A percentile compares a stretch with the other conserved stretches of the same genome.
Evolutionary conservation across 2,113 vertebrate species (phyloP).

Genomic region (Maccullochella peelii): DNA sequence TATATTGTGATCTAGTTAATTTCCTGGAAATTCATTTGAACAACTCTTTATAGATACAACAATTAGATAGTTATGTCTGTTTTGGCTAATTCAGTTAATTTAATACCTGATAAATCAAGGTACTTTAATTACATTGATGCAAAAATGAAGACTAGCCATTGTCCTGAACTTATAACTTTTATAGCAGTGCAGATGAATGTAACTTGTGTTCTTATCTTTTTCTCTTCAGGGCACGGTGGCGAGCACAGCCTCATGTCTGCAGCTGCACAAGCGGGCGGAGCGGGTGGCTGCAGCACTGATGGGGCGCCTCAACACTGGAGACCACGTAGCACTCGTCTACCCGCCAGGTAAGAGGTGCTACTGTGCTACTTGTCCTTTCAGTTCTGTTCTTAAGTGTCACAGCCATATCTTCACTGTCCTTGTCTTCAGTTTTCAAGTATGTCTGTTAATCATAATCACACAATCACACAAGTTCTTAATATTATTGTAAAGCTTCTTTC

Average conservation of each 20-base stretch:
- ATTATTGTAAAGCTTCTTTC: neutral
- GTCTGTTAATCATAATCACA: neutral
- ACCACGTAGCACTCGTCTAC: constrained; percentile 95
- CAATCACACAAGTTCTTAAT: neutral
- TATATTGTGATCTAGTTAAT: neutral
- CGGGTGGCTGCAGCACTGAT: constrained; percentile 89
- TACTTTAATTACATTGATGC: neutral
- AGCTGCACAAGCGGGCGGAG: constrained; percentile 95
- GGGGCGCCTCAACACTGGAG: constrained; percentile 90
- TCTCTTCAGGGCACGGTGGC: constrained; percentile 89
- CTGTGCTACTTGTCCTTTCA: neutral
- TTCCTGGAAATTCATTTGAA: neutral
- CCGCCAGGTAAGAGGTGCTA: constrained; percentile 88
- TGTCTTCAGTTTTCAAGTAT: neutral
- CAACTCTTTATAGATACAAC: neutral
- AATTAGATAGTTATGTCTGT: neutral
- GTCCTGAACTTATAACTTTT: neutral
- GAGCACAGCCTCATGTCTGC: constrained; percentile 91
- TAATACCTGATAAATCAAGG: neutral
- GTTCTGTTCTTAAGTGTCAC: neutral
- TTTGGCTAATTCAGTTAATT: neutral
- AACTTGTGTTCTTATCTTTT: constrained; percentile 11
- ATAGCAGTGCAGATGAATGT: neutral
- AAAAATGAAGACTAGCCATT: neutral
- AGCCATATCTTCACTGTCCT: neutral